Base-by-base conservation (phyloP, 2,888 invertebrate species). In the Linnaemya vulpina region DNA sequence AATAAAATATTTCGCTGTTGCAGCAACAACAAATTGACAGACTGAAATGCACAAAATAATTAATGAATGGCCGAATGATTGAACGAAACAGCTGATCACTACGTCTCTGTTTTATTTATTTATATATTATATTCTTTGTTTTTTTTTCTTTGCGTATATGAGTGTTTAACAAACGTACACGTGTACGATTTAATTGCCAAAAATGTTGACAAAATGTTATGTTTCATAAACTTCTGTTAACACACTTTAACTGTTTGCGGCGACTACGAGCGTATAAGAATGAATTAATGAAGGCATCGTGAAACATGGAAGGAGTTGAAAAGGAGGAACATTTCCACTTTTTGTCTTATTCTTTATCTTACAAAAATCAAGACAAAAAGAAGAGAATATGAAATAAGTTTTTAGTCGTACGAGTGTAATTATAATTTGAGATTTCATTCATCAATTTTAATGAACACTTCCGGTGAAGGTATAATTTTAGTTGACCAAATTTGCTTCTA, bases 141-240 rank as follows among this genome's bases (percentile, higher is more conserved):
- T 73, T 5, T 38, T 17, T 25, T 46, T 25, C 62, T 20, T 43
- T 46, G 22, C 13, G 25, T 78, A 40, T 63, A 75, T 62, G 71
- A 70, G 53, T 78, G 78, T 79, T 75, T 38, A 75, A 82, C 85
- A 85, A 73, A 78, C 76, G 75, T 73, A 82, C 74, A 78, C 85
- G 82, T 86, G 84, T 78, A 60, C 25, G 75, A 74, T 84, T 83
- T 86, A 86, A 86, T 87, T 87, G 84, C 86, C 86, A 83, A 86
- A 84, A 86, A 79, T 87, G 82, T 87, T 87, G 84, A 87, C 87
- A 87, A 86, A 87, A 82, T 86, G 84, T 85, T 85, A 68, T 85
- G 60, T 71, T 82, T 85, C 71, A 84, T 68, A 84, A 84, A 84
- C 65, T 73, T 76, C 62, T 77, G 60, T 73, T 80, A 75, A 76